These are phyloP conservation scores for Drymonia ruficornis DNA, from an alignment of 2,888 invertebrate species.

Conservation along the genomic window DNA sequence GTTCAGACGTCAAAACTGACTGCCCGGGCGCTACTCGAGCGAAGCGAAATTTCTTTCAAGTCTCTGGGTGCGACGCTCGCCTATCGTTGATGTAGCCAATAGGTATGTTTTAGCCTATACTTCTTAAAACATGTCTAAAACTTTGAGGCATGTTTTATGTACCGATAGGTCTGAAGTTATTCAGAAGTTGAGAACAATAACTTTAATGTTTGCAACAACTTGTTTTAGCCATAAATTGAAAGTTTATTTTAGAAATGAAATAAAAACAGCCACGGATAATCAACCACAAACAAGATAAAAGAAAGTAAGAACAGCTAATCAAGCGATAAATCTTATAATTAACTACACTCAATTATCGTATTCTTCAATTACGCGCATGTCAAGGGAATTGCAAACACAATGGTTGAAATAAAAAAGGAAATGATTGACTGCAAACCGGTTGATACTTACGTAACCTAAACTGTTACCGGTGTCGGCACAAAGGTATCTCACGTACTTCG, in stretches of 20 bases:
- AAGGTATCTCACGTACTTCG: background rate
- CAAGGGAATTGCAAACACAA: conserved; percentile 22
- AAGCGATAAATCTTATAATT: conserved; percentile 19
- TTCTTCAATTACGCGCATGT: conserved; percentile 34
- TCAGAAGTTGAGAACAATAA: too few species aligned
- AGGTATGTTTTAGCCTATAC: too few species aligned
- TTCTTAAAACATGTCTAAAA: too few species aligned
- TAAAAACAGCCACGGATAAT: background rate
- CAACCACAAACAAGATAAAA: conserved; percentile 2
- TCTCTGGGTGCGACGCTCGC: too few species aligned
- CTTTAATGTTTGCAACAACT: too few species aligned
- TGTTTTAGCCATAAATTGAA: too few species aligned
- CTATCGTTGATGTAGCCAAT: too few species aligned
- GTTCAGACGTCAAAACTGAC: too few species aligned
- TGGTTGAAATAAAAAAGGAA: conserved; percentile 25
- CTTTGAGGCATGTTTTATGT: too few species aligned
- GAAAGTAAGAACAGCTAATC: conserved; percentile 9
- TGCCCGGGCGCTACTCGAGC: too few species aligned
- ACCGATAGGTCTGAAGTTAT: too few species aligned
- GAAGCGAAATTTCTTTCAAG: too few species aligned
- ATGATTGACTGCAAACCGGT: conserved; percentile 4
- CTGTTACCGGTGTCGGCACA: conserved; percentile 1
- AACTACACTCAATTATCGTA: conserved; percentile 30
- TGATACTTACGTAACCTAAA: background rate
- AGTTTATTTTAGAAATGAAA: conserved; percentile 1